Percentiles rank a stretch among this genome's conserved stretches.
These are phyloP conservation scores for Diglossa brunneiventris DNA, from an alignment of 2,113 vertebrate genomes.

Conservation along the genomic window DNA sequence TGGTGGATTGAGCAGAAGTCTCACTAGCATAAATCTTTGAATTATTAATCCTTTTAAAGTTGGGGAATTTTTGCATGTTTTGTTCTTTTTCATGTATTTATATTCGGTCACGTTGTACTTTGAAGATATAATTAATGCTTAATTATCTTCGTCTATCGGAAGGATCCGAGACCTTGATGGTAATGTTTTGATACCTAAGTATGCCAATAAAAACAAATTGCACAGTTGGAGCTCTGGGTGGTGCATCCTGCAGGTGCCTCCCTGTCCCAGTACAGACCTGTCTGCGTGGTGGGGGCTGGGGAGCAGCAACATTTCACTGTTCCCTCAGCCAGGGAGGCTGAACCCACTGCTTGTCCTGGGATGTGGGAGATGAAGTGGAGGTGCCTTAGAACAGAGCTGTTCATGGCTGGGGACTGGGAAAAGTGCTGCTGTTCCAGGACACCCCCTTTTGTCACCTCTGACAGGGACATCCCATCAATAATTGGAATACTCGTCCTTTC, in stretches of 20 bases:
- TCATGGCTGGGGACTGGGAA: neutral
- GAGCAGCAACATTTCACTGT: neutral
- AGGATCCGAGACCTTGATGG: conserved; percentile 34
- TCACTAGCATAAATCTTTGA: neutral
- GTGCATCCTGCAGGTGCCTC: conserved; percentile 32
- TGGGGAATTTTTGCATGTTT: conserved; percentile 66
- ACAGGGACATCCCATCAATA: neutral
- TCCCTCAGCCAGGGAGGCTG: neutral
- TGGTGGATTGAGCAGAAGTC: neutral
- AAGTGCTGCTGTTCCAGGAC: neutral
- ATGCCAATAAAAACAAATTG: conserved; percentile 67
- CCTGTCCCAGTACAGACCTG: neutral
- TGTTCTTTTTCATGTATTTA: conserved; percentile 62
- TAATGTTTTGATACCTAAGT: conserved; percentile 51
- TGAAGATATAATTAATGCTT: neutral
- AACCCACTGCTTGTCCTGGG: neutral
- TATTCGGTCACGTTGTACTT: conserved; percentile 36
- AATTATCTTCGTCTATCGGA: conserved; percentile 10
- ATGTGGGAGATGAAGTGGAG: neutral
- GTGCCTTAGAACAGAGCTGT: rapidly evolving
- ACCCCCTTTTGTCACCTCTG: neutral
- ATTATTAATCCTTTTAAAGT: conserved; percentile 13
- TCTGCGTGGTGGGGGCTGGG: neutral
- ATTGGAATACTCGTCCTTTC: neutral
- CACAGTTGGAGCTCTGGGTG: conserved; percentile 42